A percentile compares a stretch with the other conserved stretches of the same genome.
phyloP scores from a whole-genome alignment of 2,888 invertebrate species.

The Phyllotreta cruciferae region DNA sequence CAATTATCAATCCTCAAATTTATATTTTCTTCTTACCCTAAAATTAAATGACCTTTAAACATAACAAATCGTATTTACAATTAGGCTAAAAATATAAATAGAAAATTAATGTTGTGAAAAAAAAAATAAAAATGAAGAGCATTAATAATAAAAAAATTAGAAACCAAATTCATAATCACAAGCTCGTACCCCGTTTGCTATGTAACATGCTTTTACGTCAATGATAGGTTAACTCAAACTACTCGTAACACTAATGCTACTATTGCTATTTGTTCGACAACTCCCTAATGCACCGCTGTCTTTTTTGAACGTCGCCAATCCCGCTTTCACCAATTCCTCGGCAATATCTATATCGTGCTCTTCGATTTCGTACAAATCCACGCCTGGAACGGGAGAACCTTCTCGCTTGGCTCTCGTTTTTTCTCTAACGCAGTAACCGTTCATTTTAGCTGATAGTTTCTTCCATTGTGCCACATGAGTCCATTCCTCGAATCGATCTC shows the following conservation, averaged over 20 bases:
- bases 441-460: conserved; percentile 75
- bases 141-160: too few species aligned
- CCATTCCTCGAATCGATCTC: conserved; percentile 73
- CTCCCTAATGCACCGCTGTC: conserved; percentile 45
- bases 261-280: conserved; percentile 52
- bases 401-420: conserved; percentile 64
- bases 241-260: conserved; percentile 53
- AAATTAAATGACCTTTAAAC: too few species aligned
- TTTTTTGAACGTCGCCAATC: conserved; percentile 63
- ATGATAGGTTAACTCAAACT: conserved; percentile 31
- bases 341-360: conserved; percentile 71
- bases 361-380: conserved; percentile 77
- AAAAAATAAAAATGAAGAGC: too few species aligned
- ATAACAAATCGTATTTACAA: too few species aligned
- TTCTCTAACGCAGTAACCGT: conserved; percentile 70
- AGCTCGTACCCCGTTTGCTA: too few species aligned
- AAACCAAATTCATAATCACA: too few species aligned
- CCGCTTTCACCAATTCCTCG: conserved; percentile 66
- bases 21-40: too few species aligned
- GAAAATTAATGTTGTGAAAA: too few species aligned
- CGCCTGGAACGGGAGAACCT: conserved; percentile 77
- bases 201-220: conserved; percentile 6
- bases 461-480: conserved; percentile 84
- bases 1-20: too few species aligned
- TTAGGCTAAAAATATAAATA: too few species aligned